phyloP scores from a whole-genome alignment of 2,888 invertebrate genomes.

The Zygogramma bicolorata region DNA sequence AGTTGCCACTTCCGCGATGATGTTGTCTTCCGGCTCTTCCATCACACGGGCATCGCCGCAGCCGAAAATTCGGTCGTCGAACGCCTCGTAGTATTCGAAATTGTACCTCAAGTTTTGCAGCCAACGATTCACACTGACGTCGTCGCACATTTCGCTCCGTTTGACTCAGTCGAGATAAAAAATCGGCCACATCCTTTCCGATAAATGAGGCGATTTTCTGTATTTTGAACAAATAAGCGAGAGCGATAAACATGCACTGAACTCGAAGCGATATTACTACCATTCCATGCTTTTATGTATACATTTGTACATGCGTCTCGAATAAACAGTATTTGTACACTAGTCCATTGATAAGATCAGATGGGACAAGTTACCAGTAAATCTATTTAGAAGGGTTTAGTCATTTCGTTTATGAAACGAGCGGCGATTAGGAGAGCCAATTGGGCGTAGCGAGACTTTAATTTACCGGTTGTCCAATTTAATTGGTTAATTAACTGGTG shows the following conservation, averaged over 20 bases:
- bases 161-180: conserved; percentile 41
- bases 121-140: conserved; percentile 60
- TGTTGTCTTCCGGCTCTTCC: background rate
- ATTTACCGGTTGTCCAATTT: conserved; percentile 36
- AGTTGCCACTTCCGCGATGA: background rate
- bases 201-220: conserved; percentile 41
- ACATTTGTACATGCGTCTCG: conserved; percentile 25
- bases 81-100: conserved; percentile 61
- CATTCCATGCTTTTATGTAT: conserved; percentile 31
- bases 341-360: conserved; percentile 43
- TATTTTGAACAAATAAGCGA: conserved; percentile 29
- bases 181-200: conserved; percentile 46
- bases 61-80: conserved; percentile 34
- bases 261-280: conserved; percentile 25
- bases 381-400: conserved; percentile 40
- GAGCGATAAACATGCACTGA: conserved; percentile 29
- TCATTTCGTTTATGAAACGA: conserved; percentile 46
- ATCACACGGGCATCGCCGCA: conserved; percentile 29
- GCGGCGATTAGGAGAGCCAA: conserved; percentile 46
- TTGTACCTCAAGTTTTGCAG: conserved; percentile 57
- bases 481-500: conserved; percentile 43
- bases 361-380: conserved; percentile 26
- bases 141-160: conserved; percentile 41
- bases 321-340: conserved; percentile 25
- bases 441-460: conserved; percentile 42